phyloP scores from a whole-genome alignment of 2,888 invertebrate species.

The Ceriagrion tenellum region DNA sequence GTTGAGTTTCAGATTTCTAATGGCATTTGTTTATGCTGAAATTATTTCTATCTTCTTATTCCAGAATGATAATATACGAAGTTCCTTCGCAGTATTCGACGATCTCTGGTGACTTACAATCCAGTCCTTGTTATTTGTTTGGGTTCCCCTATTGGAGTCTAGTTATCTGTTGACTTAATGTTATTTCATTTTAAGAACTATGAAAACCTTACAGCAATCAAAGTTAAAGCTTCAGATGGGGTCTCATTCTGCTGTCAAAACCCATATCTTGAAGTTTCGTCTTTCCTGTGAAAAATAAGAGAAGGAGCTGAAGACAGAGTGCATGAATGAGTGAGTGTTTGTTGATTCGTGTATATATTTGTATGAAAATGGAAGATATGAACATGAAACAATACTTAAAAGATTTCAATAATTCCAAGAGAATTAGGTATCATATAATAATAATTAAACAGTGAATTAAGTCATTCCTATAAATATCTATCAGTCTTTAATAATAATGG shows the following conservation, averaged over 20 bases:
- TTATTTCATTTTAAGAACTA: background rate
- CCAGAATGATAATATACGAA: conserved; percentile 72
- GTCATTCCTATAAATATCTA: conserved; percentile 49
- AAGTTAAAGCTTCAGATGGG: conserved; percentile 4
- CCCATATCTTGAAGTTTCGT: conserved; percentile 52
- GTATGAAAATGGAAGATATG: background rate
- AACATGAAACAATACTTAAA: conserved; percentile 5
- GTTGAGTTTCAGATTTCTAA: background rate
- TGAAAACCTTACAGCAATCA: background rate
- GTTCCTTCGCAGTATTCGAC: conserved; percentile 72
- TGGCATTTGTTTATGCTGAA: no score
- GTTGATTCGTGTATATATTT: conserved; percentile 38
- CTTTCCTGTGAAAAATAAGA: conserved; percentile 40
- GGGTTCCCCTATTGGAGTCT: background rate
- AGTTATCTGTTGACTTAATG: conserved; percentile 51
- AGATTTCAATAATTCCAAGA: conserved; percentile 23
- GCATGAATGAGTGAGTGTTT: background rate
- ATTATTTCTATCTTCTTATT: conserved; percentile 48
- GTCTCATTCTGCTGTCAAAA: background rate
- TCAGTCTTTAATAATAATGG: conserved; percentile 26
- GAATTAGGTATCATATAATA: background rate
- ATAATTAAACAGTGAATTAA: conserved; percentile 40
- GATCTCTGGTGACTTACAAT: conserved; percentile 71
- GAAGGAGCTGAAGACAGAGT: conserved; percentile 4
- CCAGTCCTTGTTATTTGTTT: background rate